Percentiles rank a stretch among this genome's conserved stretches.
These are phyloP conservation scores for Alcis repandata DNA, from an alignment of 2,888 invertebrate species.

Conservation along the genomic window DNA sequence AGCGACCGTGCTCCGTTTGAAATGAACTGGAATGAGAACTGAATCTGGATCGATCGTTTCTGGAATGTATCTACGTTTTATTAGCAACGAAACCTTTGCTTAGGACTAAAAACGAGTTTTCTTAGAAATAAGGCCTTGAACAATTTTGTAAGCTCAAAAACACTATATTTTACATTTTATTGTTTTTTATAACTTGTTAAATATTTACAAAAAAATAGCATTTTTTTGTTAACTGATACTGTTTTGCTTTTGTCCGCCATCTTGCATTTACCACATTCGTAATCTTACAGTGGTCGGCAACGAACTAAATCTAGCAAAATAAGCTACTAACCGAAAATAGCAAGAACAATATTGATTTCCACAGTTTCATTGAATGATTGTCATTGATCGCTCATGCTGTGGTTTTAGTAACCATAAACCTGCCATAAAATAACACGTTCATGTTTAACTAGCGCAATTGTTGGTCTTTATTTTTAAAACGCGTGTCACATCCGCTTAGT, in stretches of 20 bases:
- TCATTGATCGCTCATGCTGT: constrained; percentile 64
- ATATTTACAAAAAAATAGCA: too few species aligned
- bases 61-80: constrained; percentile 3
- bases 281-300: constrained; percentile 1
- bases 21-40: constrained; percentile 28
- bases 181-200: too few species aligned
- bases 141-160: too few species aligned
- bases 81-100: too few species aligned
- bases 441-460: constrained; percentile 53
- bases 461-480: constrained; percentile 55
- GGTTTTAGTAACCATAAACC: constrained; percentile 61
- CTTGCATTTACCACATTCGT: background rate
- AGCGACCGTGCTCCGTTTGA: constrained; percentile 54
- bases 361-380: constrained; percentile 59
- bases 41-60: background rate
- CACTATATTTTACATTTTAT: too few species aligned
- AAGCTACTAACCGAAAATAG: constrained; percentile 48
- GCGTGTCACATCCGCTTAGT: constrained; percentile 46
- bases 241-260: too few species aligned
- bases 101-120: too few species aligned
- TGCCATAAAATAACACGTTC: constrained; percentile 55
- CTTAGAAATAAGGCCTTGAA: too few species aligned
- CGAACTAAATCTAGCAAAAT: constrained; percentile 41
- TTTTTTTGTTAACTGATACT: too few species aligned
- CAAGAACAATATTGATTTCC: constrained; percentile 50